A percentile compares a stretch with the other conserved stretches of the same genome.
phyloP scores from a whole-genome alignment of 2,888 invertebrate species.

The Diarsia dahlii region DNA sequence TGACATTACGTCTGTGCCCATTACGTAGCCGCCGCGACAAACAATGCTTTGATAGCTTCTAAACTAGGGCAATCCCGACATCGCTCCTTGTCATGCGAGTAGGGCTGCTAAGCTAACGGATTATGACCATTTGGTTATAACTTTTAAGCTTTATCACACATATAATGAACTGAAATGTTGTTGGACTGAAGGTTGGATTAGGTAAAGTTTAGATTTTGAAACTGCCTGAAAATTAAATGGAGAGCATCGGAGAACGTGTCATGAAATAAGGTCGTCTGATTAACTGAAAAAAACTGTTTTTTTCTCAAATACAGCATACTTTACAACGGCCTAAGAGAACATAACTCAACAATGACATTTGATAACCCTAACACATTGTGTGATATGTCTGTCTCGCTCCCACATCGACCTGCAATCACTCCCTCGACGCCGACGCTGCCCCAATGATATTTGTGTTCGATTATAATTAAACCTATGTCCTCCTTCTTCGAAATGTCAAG shows the following conservation, averaged over 20 bases:
- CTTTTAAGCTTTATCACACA: constrained; percentile 52
- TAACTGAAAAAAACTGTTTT: neutral
- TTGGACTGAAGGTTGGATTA: neutral
- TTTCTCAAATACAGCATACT: neutral
- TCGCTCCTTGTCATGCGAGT: constrained; percentile 81
- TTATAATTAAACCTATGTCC: constrained; percentile 83
- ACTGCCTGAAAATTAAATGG: neutral
- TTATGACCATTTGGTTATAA: constrained; percentile 55
- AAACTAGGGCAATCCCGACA: constrained; percentile 86
- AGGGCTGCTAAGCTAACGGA: constrained; percentile 69
- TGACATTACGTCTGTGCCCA: constrained; percentile 76
- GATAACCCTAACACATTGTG: constrained; percentile 58
- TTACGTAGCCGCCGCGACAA: constrained; percentile 79
- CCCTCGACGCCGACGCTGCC: constrained; percentile 81
- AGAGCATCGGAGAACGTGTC: neutral
- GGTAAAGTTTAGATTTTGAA: constrained; percentile 1
- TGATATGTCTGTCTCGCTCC: constrained; percentile 65
- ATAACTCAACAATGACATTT: constrained; percentile 34
- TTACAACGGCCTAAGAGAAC: neutral
- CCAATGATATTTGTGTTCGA: constrained; percentile 90
- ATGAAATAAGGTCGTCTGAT: neutral
- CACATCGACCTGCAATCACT: constrained; percentile 81
- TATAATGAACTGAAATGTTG: constrained; percentile 28
- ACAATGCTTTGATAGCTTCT: constrained; percentile 85
- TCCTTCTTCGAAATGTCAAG: constrained; percentile 90